Evolutionary conservation across 64 coral and sea anemone genomes (phyloP).

Genomic region (Stichodactyla helianthus): DNA sequence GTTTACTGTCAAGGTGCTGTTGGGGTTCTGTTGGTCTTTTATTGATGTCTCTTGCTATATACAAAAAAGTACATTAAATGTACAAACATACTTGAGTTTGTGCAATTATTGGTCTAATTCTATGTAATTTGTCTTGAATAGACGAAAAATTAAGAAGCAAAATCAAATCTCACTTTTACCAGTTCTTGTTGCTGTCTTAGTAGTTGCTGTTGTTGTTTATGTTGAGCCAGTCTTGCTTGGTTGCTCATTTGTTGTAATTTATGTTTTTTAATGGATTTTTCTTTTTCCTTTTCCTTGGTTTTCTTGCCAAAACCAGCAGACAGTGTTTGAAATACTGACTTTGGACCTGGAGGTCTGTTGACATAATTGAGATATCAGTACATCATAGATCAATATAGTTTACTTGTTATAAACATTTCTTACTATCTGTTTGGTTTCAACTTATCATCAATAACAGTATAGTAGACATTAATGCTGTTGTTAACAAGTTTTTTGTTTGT

Average conservation of each 20-base stretch:
- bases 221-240: constrained; percentile 10
- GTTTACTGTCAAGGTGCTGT: not conserved
- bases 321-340: not conserved
- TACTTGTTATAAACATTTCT: too few relatives aligned
- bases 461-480: too few relatives aligned
- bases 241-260: constrained; percentile 2
- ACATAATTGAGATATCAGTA: not conserved
- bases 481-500: too few relatives aligned
- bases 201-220: constrained; percentile 29
- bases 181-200: constrained; percentile 29
- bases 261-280: constrained; percentile 30
- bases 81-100: too few relatives aligned
- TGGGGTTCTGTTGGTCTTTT: not conserved
- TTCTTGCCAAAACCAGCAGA: constrained; percentile 10
- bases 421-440: too few relatives aligned
- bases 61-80: not conserved
- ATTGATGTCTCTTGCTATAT: not conserved
- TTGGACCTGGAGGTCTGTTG: not conserved
- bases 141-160: not conserved
- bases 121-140: too few relatives aligned
- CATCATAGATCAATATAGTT: too few relatives aligned
- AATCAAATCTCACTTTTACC: not conserved
- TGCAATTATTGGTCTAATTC: not conserved
- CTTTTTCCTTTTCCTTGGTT: constrained; percentile 44
- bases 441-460: too few relatives aligned